Evolutionary conservation across 2,888 invertebrate genomes (phyloP), one percentile per base, ranked within the genome.

Genomic region (Tachina grossa): DNA sequence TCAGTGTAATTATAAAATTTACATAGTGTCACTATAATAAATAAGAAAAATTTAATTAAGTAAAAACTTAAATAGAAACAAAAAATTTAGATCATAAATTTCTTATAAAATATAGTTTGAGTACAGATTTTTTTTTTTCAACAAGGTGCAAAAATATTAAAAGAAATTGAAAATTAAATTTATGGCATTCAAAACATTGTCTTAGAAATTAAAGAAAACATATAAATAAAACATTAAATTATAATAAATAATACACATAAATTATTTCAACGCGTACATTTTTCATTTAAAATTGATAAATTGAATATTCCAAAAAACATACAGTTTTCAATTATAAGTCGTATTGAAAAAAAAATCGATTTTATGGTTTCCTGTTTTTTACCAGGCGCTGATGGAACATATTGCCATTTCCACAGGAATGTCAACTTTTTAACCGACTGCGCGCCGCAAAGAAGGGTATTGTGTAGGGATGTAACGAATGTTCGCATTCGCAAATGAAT

Each of bases 1-100:
- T 53, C 72, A 22, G 14, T 59, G 51, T 61, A 83, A 83, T 78
- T 78, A 74, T 59, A 83, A 72, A 83, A 66, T n/a, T 71, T 77
- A 59, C 77, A 76, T 45, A n/a, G 47, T 82, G 71, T 65, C 49
- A 65, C 57, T 47, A 57, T 76, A 55, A 51, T 53, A 68, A 16
- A 59, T 68, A 66, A 53, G 13, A 75, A 75, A 41, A 65, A 51
- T 22, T 61, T 47, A 61, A 9, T 43, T 31, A 31, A 31, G 4
- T 3, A 31, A 31, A 31, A 2, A 57, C 57, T 55, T 76, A 9
- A 49, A 49, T 14, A n/a, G 19, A 57, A 43, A 66, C 1, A 13
- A 14, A 43, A 61, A 22, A 63, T 47, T 45, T 41, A 31, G 55
- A 53, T 45, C 19, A 76, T 55, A 63, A 49, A 63, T 77, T 77